Evolutionary conservation across 2,113 vertebrate species (phyloP).

Genomic region (Myanophis thanlyinensis): DNA sequence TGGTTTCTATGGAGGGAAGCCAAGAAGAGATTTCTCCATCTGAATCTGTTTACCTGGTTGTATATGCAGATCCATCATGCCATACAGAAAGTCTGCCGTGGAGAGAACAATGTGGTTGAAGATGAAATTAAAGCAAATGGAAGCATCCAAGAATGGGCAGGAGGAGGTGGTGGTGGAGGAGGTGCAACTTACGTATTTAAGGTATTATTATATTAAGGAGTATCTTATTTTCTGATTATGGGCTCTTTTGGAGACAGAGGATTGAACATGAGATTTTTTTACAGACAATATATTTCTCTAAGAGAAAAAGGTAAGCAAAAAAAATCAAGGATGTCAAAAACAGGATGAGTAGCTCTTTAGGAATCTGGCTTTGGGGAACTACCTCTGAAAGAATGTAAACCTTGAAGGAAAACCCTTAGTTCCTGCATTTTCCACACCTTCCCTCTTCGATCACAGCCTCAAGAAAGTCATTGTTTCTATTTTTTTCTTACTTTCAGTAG

Average conservation of each 20-base stretch:
- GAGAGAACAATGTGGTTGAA: conserved; percentile 85
- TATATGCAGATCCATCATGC: conserved; percentile 75
- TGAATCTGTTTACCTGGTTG: conserved; percentile 27
- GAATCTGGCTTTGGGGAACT: neutral
- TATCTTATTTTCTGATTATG: neutral
- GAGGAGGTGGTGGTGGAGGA: conserved; percentile 92
- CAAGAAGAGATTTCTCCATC: neutral
- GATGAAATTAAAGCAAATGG: conserved; percentile 83
- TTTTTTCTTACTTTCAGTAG: neutral
- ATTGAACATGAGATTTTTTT: neutral
- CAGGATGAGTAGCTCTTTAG: neutral
- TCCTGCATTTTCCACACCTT: neutral
- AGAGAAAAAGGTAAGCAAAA: neutral
- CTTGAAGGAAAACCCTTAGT: neutral
- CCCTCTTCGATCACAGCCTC: neutral
- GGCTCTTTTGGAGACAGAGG: neutral
- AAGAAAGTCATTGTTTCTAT: neutral
- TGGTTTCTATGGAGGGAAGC: neutral
- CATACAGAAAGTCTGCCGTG: conserved; percentile 87
- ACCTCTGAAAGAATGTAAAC: neutral
- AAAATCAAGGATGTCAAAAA: neutral
- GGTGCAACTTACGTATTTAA: conserved; percentile 97
- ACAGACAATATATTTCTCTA: neutral
- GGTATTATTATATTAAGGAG: conserved; percentile 67
- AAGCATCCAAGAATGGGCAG: conserved; percentile 82